A percentile compares a stretch with the other conserved stretches of the same genome.
Evolutionary conservation across 2,888 invertebrate species (phyloP).

Genomic region (Agrypnus murinus): DNA sequence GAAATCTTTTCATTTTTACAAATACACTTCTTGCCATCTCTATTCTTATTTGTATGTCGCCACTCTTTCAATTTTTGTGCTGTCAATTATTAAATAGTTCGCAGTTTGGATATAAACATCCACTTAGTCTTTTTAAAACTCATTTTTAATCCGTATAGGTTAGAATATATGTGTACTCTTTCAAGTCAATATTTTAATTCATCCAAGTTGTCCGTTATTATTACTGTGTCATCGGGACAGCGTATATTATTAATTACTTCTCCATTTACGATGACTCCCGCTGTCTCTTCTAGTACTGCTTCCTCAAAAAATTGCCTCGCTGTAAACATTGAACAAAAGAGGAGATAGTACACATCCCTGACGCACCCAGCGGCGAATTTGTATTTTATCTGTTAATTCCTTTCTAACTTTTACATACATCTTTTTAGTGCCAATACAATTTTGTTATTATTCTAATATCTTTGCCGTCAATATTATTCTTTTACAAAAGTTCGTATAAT

Average conservation of each 20-base stretch:
- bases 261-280: background rate
- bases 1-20: background rate
- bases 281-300: background rate
- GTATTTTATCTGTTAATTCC: background rate
- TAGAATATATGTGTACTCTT: too few species aligned
- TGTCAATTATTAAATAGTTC: conserved; percentile 3
- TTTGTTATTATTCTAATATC: too few species aligned
- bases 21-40: conserved; percentile 1
- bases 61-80: background rate
- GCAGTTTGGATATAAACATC: background rate
- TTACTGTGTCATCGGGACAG: background rate
- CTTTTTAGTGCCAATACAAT: background rate
- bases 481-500: background rate
- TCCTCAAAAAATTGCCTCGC: background rate
- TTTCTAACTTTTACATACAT: background rate
- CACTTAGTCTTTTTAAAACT: background rate
- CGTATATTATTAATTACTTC: conserved; percentile 3
- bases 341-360: conserved; percentile 2
- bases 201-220: background rate
- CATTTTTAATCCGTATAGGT: background rate
- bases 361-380: background rate
- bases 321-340: background rate
- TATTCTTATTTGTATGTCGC: background rate
- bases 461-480: conserved; percentile 1
- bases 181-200: background rate